Conservation (phyloP, 2,113 vertebrate genomes). For the Lamprologus callipterus region DNA sequence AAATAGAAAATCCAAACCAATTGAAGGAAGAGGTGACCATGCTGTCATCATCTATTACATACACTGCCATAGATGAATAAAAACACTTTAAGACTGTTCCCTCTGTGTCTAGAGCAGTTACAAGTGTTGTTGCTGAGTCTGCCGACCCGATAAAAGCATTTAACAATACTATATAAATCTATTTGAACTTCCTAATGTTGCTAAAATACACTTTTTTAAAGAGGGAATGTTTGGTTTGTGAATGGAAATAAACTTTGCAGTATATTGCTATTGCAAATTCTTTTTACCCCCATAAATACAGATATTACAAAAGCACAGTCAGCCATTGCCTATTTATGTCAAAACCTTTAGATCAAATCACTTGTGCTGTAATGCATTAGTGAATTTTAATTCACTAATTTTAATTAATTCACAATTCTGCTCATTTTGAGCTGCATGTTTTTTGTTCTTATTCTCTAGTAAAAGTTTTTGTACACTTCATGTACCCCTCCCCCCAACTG, state of each 20-base stretch:
- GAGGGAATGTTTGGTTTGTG: background rate
- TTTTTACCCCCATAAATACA: background rate
- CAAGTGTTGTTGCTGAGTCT: background rate
- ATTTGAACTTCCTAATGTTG: background rate
- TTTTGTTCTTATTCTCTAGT: background rate
- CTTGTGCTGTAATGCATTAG: background rate
- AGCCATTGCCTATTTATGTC: background rate
- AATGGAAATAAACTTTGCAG: background rate
- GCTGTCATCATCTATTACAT: background rate
- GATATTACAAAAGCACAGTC: background rate
- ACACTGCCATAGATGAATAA: background rate
- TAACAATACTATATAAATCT: background rate
- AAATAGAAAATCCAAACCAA: conserved; percentile 17
- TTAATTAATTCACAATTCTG: background rate
- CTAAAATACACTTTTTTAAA: background rate
- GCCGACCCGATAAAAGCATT: background rate
- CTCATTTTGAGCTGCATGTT: background rate
- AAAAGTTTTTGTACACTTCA: background rate
- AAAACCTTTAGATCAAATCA: background rate
- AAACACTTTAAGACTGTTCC: background rate
- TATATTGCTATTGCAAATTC: background rate
- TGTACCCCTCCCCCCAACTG: background rate
- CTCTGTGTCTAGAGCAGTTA: background rate
- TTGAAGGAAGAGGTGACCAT: background rate
- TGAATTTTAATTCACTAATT: background rate